Base-by-base conservation (phyloP, 2,797 vertebrate species). In the Austrolebias charrua region DNA sequence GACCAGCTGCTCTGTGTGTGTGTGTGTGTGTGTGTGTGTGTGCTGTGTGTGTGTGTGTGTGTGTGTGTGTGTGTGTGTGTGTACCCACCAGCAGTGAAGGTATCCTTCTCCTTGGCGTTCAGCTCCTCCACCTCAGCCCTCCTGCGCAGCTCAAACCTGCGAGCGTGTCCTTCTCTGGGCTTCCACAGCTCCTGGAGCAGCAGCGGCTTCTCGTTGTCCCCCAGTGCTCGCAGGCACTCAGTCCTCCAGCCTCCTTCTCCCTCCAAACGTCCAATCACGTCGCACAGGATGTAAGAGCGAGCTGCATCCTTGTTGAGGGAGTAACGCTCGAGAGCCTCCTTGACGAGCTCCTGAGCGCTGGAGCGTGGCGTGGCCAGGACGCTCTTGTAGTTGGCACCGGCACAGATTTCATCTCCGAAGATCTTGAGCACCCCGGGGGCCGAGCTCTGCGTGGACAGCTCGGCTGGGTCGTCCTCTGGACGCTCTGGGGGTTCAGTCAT, bases 151-250 rank as follows among this genome's bases (percentile, higher is more conserved):
- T 98, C 97, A 69, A 98, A 94, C 33, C 97, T 90, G 45, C 97
- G 91, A 0, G 95, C 94, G 19, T 95, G 94, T 31, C 96, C 97
- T 51, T 98, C 96, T 48, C 94, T 82, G 29, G 96, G 96, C 65
- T 97, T 98, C 97, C 97, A 98, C 2, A 98, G 90, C 53, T 96
- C 95, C 75, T 98, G 97, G 66, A 98, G 94, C 80, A 98, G 84
- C 61, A 98, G 92, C 0, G 97, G 97, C 84, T 97, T 98, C 84
- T 98, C 96, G 0, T 95, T 93, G 90, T 96, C 95, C 0, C 94
- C 94, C 40, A 98, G 80, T 0, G 95, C 94, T 33, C 96, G 91
- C 72, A 98, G 72, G 45, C 95, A 95, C 29, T 95, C 94, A 0
- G 91, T 96, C 67, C 93, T 88, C 97, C 97, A 98, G 7, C 71